Evolutionary conservation across 2,113 vertebrate species (phyloP), one percentile per base, ranked within the genome.

Genomic region (Hepsetus odoe): DNA sequence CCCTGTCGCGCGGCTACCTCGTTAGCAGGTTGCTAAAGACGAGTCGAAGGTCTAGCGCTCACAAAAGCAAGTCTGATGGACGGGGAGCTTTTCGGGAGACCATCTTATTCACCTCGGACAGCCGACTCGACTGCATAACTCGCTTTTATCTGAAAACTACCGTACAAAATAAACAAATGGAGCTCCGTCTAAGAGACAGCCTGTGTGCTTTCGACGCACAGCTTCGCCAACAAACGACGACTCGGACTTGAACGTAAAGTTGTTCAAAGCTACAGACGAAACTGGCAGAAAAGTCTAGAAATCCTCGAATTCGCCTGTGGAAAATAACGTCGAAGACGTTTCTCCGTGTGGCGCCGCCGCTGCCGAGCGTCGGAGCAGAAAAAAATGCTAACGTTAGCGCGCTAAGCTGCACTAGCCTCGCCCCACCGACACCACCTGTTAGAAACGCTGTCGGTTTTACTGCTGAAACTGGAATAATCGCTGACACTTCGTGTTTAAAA

Each of bases 381-480:
- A 78, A 78, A 77, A 18, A 35, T 71, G 46, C 68, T 70, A 70
- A 32, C 44, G 24, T 49, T 71, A 71, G 28, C 64, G 16, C 12
- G 32, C 30, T 51, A 10, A 44, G 14, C 14, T 11, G 3, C 35
- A 35, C 26, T 56, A 51, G 20, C 51, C 51, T 55, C 51, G 51
- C 51, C 51, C 20, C 3, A 10, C 24, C n/a, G 24, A 24, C n/a
- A 10, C 51, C 51, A 55, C 20, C 51, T 24, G 22, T 55, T 55
- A 10, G 22, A 22, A 4, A 24, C 3, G 12, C 13, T 33, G 30
- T 33, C 28, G 33, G 33, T 14, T 62, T 32, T 33, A 61, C 12
- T n/a, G n/a, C n/a, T n/a, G n/a, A 20, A 9, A 8, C 11, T 35
- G 10, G n/a, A 35, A 33, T 16, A 62, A 16, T 14, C 6, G 30